Evolutionary conservation across 2,888 invertebrate genomes (phyloP).

Genomic region (Agrotis clavis): DNA sequence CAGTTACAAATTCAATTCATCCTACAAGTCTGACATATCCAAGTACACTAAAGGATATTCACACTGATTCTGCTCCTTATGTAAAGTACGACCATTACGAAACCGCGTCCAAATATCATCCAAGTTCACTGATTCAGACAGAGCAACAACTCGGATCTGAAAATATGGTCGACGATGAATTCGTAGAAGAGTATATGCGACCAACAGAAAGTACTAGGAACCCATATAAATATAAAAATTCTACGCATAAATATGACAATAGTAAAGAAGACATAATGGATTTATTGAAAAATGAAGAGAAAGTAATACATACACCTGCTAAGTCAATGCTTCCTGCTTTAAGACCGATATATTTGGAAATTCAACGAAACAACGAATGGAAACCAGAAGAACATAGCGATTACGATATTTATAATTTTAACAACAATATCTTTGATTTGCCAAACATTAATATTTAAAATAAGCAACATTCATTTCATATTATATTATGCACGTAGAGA

Average conservation of each 20-base stretch:
- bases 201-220: slow-evolving; percentile 30
- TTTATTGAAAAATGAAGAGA: slow-evolving; percentile 56
- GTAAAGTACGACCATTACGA: not conserved
- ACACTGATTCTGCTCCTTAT: not conserved
- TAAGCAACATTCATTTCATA: slow-evolving; percentile 3
- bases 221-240: slow-evolving; percentile 43
- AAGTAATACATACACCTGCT: slow-evolving; percentile 22
- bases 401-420: slow-evolving; percentile 68
- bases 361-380: slow-evolving; percentile 73
- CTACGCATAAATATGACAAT: not conserved
- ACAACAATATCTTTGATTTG: slow-evolving; percentile 69
- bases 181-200: slow-evolving; percentile 66
- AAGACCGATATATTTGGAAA: slow-evolving; percentile 78
- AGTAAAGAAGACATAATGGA: slow-evolving; percentile 32
- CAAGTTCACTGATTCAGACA: not conserved
- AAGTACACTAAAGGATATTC: slow-evolving; percentile 20
- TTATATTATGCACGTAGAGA: not conserved
- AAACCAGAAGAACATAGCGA: slow-evolving; percentile 73
- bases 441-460: slow-evolving; percentile 33
- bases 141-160: slow-evolving; percentile 24
- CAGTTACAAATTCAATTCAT: not conserved
- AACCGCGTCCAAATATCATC: not conserved
- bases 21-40: not conserved
- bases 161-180: slow-evolving; percentile 58
- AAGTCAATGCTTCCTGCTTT: slow-evolving; percentile 74